Evolutionary conservation across 2,113 vertebrate genomes (phyloP).

Genomic region (Vulpes lagopus): DNA sequence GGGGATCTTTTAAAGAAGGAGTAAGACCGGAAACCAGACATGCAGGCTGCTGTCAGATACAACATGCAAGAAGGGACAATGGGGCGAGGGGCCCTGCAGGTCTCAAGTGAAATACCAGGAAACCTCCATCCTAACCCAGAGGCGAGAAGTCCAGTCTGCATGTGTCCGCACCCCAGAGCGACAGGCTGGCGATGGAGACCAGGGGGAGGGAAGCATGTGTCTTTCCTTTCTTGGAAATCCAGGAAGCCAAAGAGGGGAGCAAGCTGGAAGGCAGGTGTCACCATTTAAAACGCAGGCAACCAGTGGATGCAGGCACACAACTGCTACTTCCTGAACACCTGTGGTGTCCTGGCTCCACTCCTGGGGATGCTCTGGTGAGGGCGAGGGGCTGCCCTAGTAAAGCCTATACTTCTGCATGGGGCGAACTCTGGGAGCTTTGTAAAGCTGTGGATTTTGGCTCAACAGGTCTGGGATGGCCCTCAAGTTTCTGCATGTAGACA

Average conservation of each 20-base stretch:
- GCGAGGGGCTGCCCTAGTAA: no score
- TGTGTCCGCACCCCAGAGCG: rapidly evolving
- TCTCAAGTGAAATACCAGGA: not conserved
- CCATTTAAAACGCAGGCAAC: not conserved
- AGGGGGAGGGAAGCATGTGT: no score
- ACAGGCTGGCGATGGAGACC: rapidly evolving
- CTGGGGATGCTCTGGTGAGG: not conserved
- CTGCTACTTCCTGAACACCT: not conserved
- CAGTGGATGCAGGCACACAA: not conserved
- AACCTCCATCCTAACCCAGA: not conserved
- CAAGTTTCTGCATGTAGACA: not conserved
- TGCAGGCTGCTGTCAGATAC: not conserved
- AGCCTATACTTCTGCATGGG: not conserved
- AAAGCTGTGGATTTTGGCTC: not conserved
- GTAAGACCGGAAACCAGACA: not conserved
- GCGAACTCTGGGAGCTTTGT: not conserved
- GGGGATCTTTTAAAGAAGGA: not conserved
- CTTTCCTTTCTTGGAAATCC: not conserved
- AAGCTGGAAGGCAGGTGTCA: not conserved
- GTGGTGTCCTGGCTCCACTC: rapidly evolving
- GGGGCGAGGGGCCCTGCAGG: not conserved
- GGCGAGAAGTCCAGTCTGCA: not conserved
- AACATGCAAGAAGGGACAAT: not conserved
- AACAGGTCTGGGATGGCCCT: not conserved
- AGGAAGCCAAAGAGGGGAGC: not conserved